A percentile compares a stretch with the other conserved stretches of the same genome.
phyloP scores from a whole-genome alignment of 1,140 invertebrate species.

The Globodera ellingtonae region DNA sequence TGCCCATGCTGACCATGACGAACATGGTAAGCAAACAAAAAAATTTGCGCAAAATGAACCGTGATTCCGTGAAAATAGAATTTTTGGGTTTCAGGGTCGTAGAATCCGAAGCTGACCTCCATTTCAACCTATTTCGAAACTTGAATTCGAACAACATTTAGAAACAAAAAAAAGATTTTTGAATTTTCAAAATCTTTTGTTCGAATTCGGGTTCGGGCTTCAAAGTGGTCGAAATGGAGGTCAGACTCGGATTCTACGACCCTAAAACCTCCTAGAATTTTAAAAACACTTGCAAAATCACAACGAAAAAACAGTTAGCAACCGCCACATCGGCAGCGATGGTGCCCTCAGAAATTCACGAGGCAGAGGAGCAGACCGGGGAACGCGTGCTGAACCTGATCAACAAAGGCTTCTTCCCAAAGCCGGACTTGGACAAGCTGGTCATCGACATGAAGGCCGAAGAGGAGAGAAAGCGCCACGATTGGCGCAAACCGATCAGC shows the following conservation, averaged over 20 bases:
- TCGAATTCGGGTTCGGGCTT: no score
- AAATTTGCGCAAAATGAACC: no score
- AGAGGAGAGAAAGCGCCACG: neutral
- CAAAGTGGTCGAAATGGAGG: no score
- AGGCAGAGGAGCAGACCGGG: neutral
- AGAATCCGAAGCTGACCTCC: no score
- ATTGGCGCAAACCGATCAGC: neutral
- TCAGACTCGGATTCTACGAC: no score
- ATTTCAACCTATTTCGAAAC: no score
- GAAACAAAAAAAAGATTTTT: no score
- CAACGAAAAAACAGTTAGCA: neutral
- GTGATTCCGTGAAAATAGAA: no score
- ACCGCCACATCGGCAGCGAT: slow-evolving; percentile 12
- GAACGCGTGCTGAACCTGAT: slow-evolving; percentile 1
- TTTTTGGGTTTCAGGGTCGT: no score
- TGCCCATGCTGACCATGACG: neutral
- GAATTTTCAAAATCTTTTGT: no score
- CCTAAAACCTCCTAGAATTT: no score
- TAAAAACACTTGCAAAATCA: neutral
- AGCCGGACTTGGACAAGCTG: neutral
- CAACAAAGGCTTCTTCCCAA: slow-evolving; percentile 17
- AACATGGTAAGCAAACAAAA: neutral
- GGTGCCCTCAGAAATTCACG: slow-evolving; percentile 16
- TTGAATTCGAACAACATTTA: no score
- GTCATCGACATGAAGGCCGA: neutral